Conservation (phyloP, 2,113 vertebrate species). For the Papio anubis region DNA sequence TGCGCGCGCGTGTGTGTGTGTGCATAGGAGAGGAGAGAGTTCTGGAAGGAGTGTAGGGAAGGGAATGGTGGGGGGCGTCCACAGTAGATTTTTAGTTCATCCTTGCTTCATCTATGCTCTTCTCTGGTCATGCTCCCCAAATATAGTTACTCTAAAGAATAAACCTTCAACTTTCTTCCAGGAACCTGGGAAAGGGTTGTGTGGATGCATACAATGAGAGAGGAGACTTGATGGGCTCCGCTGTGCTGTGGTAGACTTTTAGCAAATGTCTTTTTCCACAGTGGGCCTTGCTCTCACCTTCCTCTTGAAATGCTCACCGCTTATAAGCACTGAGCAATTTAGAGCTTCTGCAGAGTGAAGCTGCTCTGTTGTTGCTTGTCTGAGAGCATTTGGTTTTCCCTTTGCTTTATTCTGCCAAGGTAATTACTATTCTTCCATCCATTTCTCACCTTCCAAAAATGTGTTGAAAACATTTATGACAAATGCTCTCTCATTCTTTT, state of each 20-base stretch:
- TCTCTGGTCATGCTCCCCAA: neutral
- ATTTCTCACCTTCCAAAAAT: conserved; percentile 68
- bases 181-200: neutral
- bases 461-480: conserved; percentile 49
- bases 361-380: conserved; percentile 59
- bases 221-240: neutral
- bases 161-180: neutral
- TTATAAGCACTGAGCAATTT: neutral
- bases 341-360: neutral
- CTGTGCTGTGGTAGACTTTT: neutral
- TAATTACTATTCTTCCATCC: conserved; percentile 50
- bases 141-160: neutral
- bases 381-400: conserved; percentile 52
- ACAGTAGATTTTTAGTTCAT: neutral
- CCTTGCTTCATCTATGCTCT: neutral
- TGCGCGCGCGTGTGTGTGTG: neutral
- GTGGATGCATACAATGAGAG: neutral
- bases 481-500: conserved; percentile 57
- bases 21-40: neutral
- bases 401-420: conserved; percentile 56
- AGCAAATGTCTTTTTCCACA: neutral
- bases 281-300: neutral
- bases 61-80: neutral
- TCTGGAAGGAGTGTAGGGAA: neutral
- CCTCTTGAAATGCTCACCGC: neutral